These are phyloP conservation scores for Drosophila kanapiae DNA, from an alignment of 1,140 invertebrate genomes.

Conservation along the genomic window DNA sequence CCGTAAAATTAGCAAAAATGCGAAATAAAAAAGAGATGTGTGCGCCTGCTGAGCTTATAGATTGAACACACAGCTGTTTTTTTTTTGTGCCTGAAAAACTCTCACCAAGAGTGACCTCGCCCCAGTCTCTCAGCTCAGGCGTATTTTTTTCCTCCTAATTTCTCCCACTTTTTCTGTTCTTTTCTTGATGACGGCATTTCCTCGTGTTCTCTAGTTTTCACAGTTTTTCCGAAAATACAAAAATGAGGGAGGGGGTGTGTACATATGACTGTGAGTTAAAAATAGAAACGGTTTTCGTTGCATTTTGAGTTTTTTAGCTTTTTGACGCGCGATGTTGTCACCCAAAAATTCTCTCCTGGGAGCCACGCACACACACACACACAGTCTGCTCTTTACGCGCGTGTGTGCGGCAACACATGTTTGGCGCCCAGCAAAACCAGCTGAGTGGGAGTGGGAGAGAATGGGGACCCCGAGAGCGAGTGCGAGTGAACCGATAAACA, in stretches of 20 bases:
- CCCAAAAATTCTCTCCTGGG: slow-evolving; percentile 39
- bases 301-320: slow-evolving; percentile 22
- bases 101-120: slow-evolving; percentile 50
- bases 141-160: slow-evolving; percentile 14
- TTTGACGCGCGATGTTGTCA: slow-evolving; percentile 48
- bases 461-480: slow-evolving; percentile 50
- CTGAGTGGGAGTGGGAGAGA: slow-evolving; percentile 59
- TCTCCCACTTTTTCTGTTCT: slow-evolving; percentile 16
- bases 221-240: slow-evolving; percentile 7
- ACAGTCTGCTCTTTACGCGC: background rate
- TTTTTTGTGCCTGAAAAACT: slow-evolving; percentile 8
- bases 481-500: slow-evolving; percentile 61
- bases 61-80: slow-evolving; percentile 65
- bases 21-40: slow-evolving; percentile 10
- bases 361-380: background rate
- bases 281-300: slow-evolving; percentile 40
- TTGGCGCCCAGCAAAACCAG: slow-evolving; percentile 71
- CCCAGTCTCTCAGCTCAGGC: slow-evolving; percentile 41
- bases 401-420: slow-evolving; percentile 67
- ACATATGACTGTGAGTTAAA: slow-evolving; percentile 27
- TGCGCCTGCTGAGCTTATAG: slow-evolving; percentile 31
- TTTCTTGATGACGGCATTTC: slow-evolving; percentile 70
- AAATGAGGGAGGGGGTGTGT: background rate
- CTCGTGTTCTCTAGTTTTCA: slow-evolving; percentile 19
- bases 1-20: slow-evolving; percentile 54